A percentile compares a stretch with the other conserved stretches of the same genome.
Conservation (phyloP, 2,113 vertebrate genomes). For the Neoarius graeffei region DNA sequence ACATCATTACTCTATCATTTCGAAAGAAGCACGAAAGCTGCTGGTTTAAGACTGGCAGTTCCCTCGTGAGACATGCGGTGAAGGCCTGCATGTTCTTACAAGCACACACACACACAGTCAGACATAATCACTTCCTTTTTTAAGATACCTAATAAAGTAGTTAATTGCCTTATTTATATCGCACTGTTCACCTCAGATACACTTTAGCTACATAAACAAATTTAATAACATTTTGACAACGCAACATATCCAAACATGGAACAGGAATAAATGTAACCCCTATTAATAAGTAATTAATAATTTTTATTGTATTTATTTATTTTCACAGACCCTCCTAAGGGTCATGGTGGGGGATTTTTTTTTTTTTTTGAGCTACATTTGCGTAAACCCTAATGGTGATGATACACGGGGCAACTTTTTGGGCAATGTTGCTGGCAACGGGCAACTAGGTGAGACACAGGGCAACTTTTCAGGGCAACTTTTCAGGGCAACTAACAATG, state of each 20-base stretch:
- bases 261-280: too few relatives aligned
- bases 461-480: too few relatives aligned
- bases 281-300: too few relatives aligned
- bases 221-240: not conserved
- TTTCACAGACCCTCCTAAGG: too few relatives aligned
- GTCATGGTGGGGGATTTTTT: too few relatives aligned
- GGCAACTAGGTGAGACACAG: too few relatives aligned
- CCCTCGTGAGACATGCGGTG: slow-evolving; percentile 11
- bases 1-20: slow-evolving; percentile 50
- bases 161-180: not conserved
- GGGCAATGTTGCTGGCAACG: too few relatives aligned
- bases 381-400: too few relatives aligned
- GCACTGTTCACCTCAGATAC: not conserved
- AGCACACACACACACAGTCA: slow-evolving; percentile 1
- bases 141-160: not conserved
- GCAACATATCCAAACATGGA: not conserved
- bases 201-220: not conserved
- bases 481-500: too few relatives aligned
- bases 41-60: slow-evolving; percentile 38
- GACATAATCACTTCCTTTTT: slow-evolving; percentile 23
- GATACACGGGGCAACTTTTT: too few relatives aligned
- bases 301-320: too few relatives aligned
- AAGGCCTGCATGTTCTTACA: slow-evolving; percentile 31
- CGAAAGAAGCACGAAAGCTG: slow-evolving; percentile 48
- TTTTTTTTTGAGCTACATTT: too few relatives aligned